Base-by-base conservation (phyloP, 53 echinoderm and acorn worm genomes). In the Hippasteria phrygiana region DNA sequence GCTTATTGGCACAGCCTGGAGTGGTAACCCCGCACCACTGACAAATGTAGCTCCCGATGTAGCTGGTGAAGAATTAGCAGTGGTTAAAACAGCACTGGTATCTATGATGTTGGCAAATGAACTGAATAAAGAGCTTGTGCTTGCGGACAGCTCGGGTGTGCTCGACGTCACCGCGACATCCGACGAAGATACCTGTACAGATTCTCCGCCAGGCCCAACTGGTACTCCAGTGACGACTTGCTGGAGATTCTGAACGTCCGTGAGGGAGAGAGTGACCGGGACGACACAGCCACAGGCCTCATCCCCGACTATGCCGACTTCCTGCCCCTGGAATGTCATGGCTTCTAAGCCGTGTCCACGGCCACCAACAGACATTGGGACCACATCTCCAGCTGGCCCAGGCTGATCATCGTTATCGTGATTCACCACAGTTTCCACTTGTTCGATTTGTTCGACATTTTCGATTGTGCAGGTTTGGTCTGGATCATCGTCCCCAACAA, bases 51-150 rank as follows among this genome's bases (percentile, higher is more conserved):
- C 72, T 3, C 40, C 62, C 47, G 33, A 7, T 16, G 81, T 43
- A 16, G 63, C 16, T 1, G 28, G 18, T n/a, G 65, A 26, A 63
- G 51, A 26, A 45, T 34, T 71, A 3, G 48, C 32, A 35, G 35
- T 90, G 8, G 81, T 17, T 41, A 56, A 71, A 18, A 73, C 90
- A 12, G 83, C 71, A 43, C 73, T 88, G 41, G 89, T 88, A 55
- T 95, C 91, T 18, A 95, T 95, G 75, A 95, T 91, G 28, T 84
- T 95, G 43, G 95, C 93, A 37, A 95, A 84, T 26, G 93, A 93
- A 5, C 95, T 89, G 1, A 95, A 80, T 12, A 95, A 66, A 20
- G 91, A 91, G 48, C 89, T 78, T 13, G 77, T 71, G 51, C 93
- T 89, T 18, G 79, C 71, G 3, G 89, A 64, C 35, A 89, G 27